phyloP scores from a whole-genome alignment of 2,888 invertebrate species.

The Seira sanloemensis region DNA sequence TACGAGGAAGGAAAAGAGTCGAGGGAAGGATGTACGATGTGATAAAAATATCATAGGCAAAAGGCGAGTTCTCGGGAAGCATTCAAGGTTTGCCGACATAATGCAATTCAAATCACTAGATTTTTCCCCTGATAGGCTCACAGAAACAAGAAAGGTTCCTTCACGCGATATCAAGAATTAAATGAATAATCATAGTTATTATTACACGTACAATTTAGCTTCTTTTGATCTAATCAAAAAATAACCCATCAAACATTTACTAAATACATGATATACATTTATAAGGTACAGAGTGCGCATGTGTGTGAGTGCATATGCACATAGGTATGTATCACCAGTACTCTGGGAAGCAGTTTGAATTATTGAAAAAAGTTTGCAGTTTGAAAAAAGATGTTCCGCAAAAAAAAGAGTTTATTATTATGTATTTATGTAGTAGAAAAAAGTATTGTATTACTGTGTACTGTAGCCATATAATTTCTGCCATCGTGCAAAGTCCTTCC shows the following conservation, averaged over 20 bases:
- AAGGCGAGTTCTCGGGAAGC: constrained; percentile 34
- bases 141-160: too few species aligned
- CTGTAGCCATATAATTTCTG: background rate
- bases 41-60: too few species aligned
- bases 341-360: too few species aligned
- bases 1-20: constrained; percentile 12
- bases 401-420: too few species aligned
- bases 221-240: background rate
- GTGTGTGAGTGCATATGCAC: too few species aligned
- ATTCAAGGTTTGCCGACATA: constrained; percentile 46
- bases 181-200: constrained; percentile 17
- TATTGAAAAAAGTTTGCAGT: too few species aligned
- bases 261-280: too few species aligned
- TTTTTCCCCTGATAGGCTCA: too few species aligned
- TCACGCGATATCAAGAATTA: background rate
- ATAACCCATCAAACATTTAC: too few species aligned
- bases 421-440: too few species aligned
- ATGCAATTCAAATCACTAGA: background rate
- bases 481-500: background rate
- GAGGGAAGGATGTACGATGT: background rate
- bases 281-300: too few species aligned
- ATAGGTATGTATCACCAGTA: too few species aligned
- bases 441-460: background rate
- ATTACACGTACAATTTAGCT: background rate
- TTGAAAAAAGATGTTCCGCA: background rate